These are phyloP conservation scores for Hecatera dysodea DNA, from an alignment of 2,888 invertebrate species.

Conservation along the genomic window DNA sequence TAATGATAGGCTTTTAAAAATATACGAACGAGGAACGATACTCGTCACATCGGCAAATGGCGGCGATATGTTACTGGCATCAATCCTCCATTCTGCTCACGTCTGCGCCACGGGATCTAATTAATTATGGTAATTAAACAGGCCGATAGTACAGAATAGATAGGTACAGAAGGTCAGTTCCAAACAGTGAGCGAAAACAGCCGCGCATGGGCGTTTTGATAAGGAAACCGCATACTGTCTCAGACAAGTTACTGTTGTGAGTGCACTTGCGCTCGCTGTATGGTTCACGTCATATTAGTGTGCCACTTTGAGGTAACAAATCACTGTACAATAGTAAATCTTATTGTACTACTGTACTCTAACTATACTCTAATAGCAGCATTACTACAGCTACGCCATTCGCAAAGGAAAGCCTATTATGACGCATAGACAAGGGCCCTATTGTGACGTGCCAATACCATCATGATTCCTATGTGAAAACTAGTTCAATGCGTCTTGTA, in stretches of 20 bases:
- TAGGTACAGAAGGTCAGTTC: constrained; percentile 8
- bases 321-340: neutral
- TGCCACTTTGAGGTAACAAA: neutral
- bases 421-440: too few species aligned
- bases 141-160: constrained; percentile 62
- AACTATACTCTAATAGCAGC: too few species aligned
- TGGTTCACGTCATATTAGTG: neutral
- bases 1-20: constrained; percentile 86
- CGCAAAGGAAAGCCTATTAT: neutral
- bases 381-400: neutral
- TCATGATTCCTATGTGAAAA: too few species aligned
- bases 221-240: neutral
- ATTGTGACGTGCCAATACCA: too few species aligned
- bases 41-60: constrained; percentile 85
- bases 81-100: constrained; percentile 88
- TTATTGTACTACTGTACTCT: neutral
- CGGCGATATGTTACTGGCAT: constrained; percentile 87
- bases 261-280: neutral
- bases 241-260: neutral
- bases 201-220: fast-evolving
- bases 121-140: constrained; percentile 90
- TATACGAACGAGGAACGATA: constrained; percentile 73
- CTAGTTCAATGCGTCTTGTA: too few species aligned
- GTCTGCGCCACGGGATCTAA: constrained; percentile 87
- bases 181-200: neutral